Percentiles rank a stretch among this genome's conserved stretches.
These are phyloP conservation scores for Volucella inflata DNA, from an alignment of 2,888 invertebrate species.

Conservation along the genomic window DNA sequence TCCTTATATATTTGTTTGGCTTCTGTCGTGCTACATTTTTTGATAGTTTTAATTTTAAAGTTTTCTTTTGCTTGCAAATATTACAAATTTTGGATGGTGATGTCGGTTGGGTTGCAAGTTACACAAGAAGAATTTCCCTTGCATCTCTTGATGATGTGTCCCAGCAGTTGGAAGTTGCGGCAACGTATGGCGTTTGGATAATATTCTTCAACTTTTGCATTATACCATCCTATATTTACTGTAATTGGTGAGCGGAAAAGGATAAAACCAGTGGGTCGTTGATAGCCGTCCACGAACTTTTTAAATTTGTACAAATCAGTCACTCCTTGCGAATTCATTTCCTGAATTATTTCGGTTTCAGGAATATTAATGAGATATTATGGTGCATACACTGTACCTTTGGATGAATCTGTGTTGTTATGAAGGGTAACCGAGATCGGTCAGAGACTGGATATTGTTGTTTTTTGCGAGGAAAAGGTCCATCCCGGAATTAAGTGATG, in stretches of 20 bases:
- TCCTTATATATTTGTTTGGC: neutral
- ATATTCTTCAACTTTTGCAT: neutral
- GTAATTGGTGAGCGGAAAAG: constrained; percentile 1
- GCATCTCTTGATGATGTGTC: neutral
- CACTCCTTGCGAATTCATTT: constrained; percentile 14
- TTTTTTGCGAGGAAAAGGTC: neutral
- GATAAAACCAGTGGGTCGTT: neutral
- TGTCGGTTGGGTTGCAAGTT: neutral
- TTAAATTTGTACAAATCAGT: too few relatives aligned
- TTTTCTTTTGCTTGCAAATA: too few relatives aligned
- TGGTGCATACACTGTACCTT: constrained; percentile 18
- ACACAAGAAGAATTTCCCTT: neutral
- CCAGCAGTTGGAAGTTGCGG: too few relatives aligned
- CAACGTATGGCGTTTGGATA: neutral
- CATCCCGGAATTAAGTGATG: constrained; percentile 12
- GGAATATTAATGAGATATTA: constrained; percentile 6
- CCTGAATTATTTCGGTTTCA: neutral
- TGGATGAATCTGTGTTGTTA: neutral
- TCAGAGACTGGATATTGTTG: constrained; percentile 4
- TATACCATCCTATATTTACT: constrained; percentile 11
- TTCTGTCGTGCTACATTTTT: too few relatives aligned
- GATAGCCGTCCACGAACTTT: too few relatives aligned
- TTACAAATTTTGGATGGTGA: neutral
- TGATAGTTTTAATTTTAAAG: too few relatives aligned
- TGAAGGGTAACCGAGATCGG: constrained; percentile 20